phyloP scores from a whole-genome alignment of 1,140 invertebrate species.

The Pseudomyrmex gracilis region DNA sequence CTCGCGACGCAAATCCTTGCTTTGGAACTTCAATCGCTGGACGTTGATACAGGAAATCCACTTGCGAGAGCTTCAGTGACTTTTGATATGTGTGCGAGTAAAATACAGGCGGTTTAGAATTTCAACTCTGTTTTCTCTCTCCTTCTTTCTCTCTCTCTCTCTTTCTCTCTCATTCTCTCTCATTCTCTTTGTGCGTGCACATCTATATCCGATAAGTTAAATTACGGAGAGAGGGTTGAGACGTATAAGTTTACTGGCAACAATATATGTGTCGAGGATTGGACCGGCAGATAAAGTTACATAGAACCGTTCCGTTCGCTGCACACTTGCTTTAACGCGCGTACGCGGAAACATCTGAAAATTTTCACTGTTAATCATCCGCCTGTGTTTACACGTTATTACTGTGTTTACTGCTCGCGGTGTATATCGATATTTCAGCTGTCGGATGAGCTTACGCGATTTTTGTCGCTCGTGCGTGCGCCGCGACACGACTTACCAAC shows the following conservation, averaged over 20 bases:
- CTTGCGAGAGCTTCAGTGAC: conserved; percentile 22
- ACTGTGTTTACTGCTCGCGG: conserved; percentile 43
- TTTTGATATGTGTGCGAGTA: conserved; percentile 35
- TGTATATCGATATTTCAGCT: conserved; percentile 59
- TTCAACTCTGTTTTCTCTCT: not conserved
- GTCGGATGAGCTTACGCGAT: conserved; percentile 54
- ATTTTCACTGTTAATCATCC: conserved; percentile 60
- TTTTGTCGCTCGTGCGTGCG: conserved; percentile 17
- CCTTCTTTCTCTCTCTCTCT: too few relatives aligned
- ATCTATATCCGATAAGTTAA: conserved; percentile 40
- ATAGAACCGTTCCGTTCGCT: conserved; percentile 46
- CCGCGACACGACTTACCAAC: not conserved
- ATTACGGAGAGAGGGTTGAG: conserved; percentile 40
- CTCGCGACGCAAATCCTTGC: conserved; percentile 39
- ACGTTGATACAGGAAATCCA: conserved; percentile 39
- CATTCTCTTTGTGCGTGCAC: too few relatives aligned
- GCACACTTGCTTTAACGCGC: conserved; percentile 50
- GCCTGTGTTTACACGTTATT: conserved; percentile 58
- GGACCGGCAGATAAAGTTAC: conserved; percentile 51
- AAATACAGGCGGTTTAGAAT: conserved; percentile 55
- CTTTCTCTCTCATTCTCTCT: too few relatives aligned
- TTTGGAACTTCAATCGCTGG: conserved; percentile 38
- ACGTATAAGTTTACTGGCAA: conserved; percentile 58
- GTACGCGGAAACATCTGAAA: conserved; percentile 51
- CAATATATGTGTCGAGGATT: conserved; percentile 46